A percentile compares a stretch with the other conserved stretches of the same genome.
Evolutionary conservation across 1,140 invertebrate genomes (phyloP).

Genomic region (Pachypsylla venusta): DNA sequence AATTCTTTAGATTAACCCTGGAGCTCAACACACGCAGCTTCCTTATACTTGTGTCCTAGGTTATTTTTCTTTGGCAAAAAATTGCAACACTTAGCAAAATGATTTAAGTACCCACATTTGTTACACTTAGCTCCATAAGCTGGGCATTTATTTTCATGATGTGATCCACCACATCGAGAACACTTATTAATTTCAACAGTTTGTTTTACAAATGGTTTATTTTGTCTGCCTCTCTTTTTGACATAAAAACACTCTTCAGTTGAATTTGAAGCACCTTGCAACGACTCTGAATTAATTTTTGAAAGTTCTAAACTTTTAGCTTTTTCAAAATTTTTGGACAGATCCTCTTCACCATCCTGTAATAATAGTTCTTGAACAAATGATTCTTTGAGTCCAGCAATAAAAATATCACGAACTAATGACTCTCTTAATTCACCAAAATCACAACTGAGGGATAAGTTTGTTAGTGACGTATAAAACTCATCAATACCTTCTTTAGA

Average conservation of each 20-base stretch:
- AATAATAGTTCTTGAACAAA: neutral
- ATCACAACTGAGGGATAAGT: slow-evolving; percentile 7
- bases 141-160: neutral
- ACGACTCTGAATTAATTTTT: neutral
- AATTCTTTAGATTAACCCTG: no score
- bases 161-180: neutral
- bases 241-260: neutral
- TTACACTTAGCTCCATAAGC: slow-evolving; percentile 3
- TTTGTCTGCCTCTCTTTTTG: neutral
- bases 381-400: neutral
- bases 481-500: neutral
- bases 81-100: slow-evolving; percentile 11
- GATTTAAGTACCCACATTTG: slow-evolving; percentile 1
- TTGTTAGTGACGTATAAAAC: slow-evolving; percentile 6
- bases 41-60: no score
- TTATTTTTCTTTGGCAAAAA: no score
- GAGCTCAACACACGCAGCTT: no score
- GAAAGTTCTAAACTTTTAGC: neutral
- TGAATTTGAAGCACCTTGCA: no score
- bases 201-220: neutral
- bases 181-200: neutral
- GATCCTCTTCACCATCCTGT: neutral
- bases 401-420: neutral
- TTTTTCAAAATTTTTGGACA: neutral
- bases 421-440: neutral